Evolutionary conservation across 2,113 vertebrate genomes (phyloP), one percentile per base, ranked within the genome.

Genomic region (Neopipo cinnamomea): DNA sequence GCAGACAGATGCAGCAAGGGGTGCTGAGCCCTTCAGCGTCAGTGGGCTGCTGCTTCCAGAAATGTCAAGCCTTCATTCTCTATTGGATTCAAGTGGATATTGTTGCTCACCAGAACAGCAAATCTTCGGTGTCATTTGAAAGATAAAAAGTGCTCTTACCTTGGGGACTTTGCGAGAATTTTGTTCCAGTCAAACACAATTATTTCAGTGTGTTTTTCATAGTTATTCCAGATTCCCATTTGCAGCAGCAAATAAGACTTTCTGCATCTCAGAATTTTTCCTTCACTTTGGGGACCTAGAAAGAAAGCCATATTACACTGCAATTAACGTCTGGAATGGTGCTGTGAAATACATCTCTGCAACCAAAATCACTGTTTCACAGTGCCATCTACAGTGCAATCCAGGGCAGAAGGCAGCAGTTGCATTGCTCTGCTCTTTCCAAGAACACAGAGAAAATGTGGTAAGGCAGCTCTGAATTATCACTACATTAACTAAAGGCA

Each of bases 121-220:
- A 94, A 84, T 94, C 89, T 88, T 94, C 85, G 89, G 89, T 83
- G 93, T 93, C 91, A 77, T 94, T 86, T 86, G 58, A 95, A 96
- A 92, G 84, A 95, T 93, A 95, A 94, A 95, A 95, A 86, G 88
- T 76, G 37, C 46, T 96, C 95, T 98, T 98, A 98, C 98, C 98
- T 98, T 98, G 93, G 97, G 93, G 94, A 96, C 89, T 97, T 98
- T 72, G 81, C 84, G 93, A 97, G 92, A 96, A 94, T 96, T 96
- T 96, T 97, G 93, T 94, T 98, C 97, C 96, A 97, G 97, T 97
- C 97, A 96, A 97, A 97, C 84, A 96, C 96, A 93, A 96, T 98
- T 98, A 98, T 95, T 98, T 97, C 95, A 94, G 94, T 86, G 92
- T 91, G 66, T 92, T 82, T 96, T 97, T 97, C 94, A 95, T 92